Evolutionary conservation across 2,888 invertebrate species (phyloP).

Genomic region (Calephelis perditalis): DNA sequence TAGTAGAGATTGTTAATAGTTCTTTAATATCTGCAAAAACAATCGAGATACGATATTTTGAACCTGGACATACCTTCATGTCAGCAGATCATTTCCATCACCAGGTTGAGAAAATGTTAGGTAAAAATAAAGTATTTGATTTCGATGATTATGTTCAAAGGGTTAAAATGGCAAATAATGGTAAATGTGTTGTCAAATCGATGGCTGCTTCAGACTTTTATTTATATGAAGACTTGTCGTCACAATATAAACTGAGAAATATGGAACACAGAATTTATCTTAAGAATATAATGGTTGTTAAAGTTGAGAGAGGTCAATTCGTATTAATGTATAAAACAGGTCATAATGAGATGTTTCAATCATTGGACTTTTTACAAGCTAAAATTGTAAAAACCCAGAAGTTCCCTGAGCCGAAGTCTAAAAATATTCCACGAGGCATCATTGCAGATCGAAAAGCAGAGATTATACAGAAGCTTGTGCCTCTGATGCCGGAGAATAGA

Average conservation of each 20-base stretch:
- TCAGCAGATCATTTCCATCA: neutral
- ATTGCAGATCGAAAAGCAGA: conserved; percentile 12
- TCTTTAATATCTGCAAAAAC: neutral
- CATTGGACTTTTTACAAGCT: conserved; percentile 11
- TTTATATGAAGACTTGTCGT: conserved; percentile 3
- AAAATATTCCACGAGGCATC: conserved; percentile 14
- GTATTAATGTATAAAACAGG: conserved; percentile 12
- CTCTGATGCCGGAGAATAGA: conserved; percentile 10
- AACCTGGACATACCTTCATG: no score
- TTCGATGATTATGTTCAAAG: conserved; percentile 1
- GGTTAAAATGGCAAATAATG: conserved; percentile 14
- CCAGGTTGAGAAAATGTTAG: neutral
- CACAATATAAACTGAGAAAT: neutral
- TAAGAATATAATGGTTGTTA: neutral
- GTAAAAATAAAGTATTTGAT: neutral
- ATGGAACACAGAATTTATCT: neutral
- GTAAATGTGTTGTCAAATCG: conserved; percentile 13
- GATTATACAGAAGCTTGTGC: conserved; percentile 13
- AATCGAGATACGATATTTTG: no score
- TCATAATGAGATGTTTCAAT: conserved; percentile 11
- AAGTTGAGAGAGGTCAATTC: conserved; percentile 13
- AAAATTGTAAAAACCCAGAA: conserved; percentile 13
- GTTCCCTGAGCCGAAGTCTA: conserved; percentile 6
- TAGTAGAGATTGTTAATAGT: neutral
- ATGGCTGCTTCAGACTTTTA: conserved; percentile 6